Evolutionary conservation across 1,140 invertebrate genomes (phyloP).

Genomic region (Lordiphosa mommai): DNA sequence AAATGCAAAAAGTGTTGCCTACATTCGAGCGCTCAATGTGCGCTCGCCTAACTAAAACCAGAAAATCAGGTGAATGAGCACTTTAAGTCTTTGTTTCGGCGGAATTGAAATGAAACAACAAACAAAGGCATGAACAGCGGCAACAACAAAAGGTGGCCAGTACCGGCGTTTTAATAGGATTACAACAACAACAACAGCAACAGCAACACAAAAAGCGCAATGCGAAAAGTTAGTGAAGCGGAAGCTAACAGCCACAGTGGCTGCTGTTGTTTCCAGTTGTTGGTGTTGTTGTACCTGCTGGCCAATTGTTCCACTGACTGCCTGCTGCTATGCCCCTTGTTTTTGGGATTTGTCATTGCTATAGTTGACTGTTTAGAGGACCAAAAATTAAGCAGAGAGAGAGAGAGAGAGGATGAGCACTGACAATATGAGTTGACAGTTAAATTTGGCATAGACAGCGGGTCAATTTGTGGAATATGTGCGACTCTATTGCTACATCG

Average conservation of each 20-base stretch:
- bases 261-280: constrained; percentile 10
- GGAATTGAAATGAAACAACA: constrained; percentile 73
- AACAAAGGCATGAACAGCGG: constrained; percentile 53
- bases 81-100: constrained; percentile 73
- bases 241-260: constrained; percentile 45
- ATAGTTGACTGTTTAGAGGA: constrained; percentile 30
- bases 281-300: constrained; percentile 33
- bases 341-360: constrained; percentile 41
- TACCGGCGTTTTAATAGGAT: constrained; percentile 53
- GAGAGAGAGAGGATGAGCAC: too few species aligned
- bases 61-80: constrained; percentile 74
- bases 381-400: neutral
- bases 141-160: constrained; percentile 27
- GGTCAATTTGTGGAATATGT: neutral
- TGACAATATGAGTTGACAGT: too few species aligned
- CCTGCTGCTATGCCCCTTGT: constrained; percentile 16
- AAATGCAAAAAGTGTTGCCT: constrained; percentile 40
- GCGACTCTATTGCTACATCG: too few species aligned
- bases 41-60: constrained; percentile 39
- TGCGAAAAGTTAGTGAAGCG: constrained; percentile 71
- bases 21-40: constrained; percentile 19
- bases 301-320: constrained; percentile 55
- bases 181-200: constrained; percentile 44
- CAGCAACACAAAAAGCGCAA: constrained; percentile 46
- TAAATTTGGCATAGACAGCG: too few species aligned